Evolutionary conservation across 2,797 vertebrate species (phyloP).

Genomic region (Phoebastria nigripes): DNA sequence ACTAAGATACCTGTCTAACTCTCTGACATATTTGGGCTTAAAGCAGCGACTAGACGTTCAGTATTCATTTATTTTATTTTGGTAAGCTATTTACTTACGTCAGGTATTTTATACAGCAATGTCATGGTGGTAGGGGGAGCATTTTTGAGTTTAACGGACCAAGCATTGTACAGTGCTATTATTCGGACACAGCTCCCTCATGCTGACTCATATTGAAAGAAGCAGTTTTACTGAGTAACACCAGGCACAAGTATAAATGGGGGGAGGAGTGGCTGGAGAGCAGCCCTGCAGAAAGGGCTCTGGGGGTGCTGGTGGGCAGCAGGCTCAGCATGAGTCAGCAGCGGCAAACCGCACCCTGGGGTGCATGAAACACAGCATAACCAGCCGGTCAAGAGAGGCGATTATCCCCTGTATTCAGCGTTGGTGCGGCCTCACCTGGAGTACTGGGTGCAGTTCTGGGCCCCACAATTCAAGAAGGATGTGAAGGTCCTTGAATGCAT

Average conservation of each 20-base stretch:
- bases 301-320: not conserved
- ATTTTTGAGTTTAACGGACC: not conserved
- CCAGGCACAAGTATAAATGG: accelerated
- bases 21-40: not conserved
- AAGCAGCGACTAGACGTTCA: not conserved
- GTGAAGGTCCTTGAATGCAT: not conserved
- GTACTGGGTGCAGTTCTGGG: not conserved
- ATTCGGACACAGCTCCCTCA: not conserved
- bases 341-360: not conserved
- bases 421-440: not conserved
- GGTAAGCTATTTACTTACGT: not conserved
- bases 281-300: not conserved
- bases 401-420: accelerated
- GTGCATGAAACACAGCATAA: not conserved
- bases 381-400: not conserved
- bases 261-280: not conserved
- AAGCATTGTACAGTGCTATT: not conserved
- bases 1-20: not conserved
- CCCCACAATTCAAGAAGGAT: not conserved
- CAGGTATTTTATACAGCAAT: not conserved
- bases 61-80: not conserved
- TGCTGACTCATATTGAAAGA: not conserved
- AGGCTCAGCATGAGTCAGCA: not conserved
- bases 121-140: not conserved
- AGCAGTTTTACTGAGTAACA: not conserved